Conservation (phyloP, 2,888 invertebrate species). For the Cataglyphis livida region DNA sequence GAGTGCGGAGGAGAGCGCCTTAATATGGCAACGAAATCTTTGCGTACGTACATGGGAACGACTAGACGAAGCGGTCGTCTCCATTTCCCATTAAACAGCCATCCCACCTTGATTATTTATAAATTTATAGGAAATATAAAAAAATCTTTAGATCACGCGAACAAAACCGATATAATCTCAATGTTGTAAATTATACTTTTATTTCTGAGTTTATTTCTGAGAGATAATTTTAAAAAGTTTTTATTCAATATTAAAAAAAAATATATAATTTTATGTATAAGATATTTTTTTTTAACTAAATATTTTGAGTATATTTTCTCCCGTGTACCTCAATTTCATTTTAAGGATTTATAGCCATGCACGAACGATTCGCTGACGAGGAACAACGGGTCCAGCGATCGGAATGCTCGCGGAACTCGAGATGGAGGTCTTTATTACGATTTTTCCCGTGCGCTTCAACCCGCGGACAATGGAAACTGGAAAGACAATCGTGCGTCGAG, state of each 20-base stretch:
- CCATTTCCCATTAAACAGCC: conserved; percentile 29
- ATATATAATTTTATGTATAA: background rate
- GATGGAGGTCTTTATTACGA: conserved; percentile 48
- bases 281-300: background rate
- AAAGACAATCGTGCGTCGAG: conserved; percentile 74
- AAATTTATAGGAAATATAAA: conserved; percentile 7
- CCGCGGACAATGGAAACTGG: conserved; percentile 70
- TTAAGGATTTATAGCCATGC: background rate
- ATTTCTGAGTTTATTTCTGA: background rate
- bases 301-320: background rate
- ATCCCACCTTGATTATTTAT: conserved; percentile 12
- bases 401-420: conserved; percentile 16
- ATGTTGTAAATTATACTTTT: background rate
- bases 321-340: background rate
- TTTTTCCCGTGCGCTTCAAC: conserved; percentile 62
- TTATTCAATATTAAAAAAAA: too few relatives aligned
- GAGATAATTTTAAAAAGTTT: background rate
- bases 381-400: background rate
- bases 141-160: background rate
- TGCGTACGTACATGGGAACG: conserved; percentile 75
- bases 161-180: background rate
- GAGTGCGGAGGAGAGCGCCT: conserved; percentile 56
- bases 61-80: conserved; percentile 65
- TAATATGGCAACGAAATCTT: conserved; percentile 78
- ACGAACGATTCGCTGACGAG: background rate